phyloP scores from a whole-genome alignment of 2,113 vertebrate genomes.

The Nothoprocta pentlandii region DNA sequence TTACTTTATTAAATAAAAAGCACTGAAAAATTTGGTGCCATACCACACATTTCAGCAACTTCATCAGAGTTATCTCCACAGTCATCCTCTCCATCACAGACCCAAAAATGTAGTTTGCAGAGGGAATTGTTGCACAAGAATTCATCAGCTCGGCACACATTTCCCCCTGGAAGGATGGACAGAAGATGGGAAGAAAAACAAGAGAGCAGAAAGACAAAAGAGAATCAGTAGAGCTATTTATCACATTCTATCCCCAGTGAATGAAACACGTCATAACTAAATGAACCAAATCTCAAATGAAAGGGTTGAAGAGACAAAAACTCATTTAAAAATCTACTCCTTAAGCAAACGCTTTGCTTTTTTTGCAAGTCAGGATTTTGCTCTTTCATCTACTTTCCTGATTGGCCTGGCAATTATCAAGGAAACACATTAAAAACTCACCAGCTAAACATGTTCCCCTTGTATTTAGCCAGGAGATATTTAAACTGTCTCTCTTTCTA shows the following conservation, averaged over 20 bases:
- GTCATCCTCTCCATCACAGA: conserved; percentile 98
- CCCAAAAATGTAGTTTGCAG: conserved; percentile 95
- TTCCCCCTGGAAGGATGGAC: conserved; percentile 75
- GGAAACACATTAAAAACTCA: rapidly evolving
- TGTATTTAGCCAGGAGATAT: background rate
- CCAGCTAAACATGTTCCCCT: background rate
- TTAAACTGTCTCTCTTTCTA: background rate
- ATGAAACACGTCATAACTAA: background rate
- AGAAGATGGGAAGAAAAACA: background rate
- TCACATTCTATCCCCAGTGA: background rate
- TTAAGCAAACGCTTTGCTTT: background rate
- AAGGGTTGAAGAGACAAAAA: background rate
- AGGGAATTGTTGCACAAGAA: conserved; percentile 97
- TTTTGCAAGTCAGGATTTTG: background rate
- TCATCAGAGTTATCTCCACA: conserved; percentile 99
- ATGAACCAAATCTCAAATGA: background rate
- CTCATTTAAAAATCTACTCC: background rate
- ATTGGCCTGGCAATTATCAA: background rate
- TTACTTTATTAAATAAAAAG: background rate
- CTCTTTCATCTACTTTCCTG: background rate
- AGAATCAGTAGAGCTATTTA: background rate
- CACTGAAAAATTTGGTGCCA: background rate
- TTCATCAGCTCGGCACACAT: conserved; percentile 93
- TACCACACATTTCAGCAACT: conserved; percentile 92
- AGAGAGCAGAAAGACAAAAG: background rate